Percentiles rank a stretch among this genome's conserved stretches.
These are phyloP conservation scores for Cinclus mexicanus DNA, from an alignment of 2,113 vertebrate species.

Conservation along the genomic window DNA sequence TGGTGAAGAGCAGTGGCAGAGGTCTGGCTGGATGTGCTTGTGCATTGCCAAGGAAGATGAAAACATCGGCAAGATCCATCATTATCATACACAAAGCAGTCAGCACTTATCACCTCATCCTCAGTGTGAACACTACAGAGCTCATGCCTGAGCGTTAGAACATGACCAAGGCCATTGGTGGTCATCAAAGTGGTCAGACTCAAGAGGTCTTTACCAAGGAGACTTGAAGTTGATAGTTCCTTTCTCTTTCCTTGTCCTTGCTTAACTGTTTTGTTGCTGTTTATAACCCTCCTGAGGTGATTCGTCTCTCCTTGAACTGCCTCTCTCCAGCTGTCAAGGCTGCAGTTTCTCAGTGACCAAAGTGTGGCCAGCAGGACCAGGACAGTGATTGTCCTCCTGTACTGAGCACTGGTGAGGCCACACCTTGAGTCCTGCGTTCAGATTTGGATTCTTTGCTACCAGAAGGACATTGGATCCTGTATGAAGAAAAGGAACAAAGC, in stretches of 20 bases:
- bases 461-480: neutral
- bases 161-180: neutral
- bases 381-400: neutral
- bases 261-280: neutral
- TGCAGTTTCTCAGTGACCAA: neutral
- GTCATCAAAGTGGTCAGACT: neutral
- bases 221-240: neutral
- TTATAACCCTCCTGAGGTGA: neutral
- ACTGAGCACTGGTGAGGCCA: neutral
- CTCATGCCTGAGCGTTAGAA: neutral
- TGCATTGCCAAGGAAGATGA: neutral
- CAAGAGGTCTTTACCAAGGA: neutral
- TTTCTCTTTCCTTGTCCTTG: neutral
- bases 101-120: neutral
- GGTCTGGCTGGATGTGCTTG: neutral
- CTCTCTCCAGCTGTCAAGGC: neutral
- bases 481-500: neutral
- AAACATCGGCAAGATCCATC: neutral
- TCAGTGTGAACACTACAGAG: neutral
- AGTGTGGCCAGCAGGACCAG: neutral
- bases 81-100: neutral
- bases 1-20: neutral
- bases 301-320: neutral
- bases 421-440: fast-evolving
- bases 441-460: neutral